Conservation (phyloP, 1,140 invertebrate genomes). For the Macrobrachium rosenbergii region DNA sequence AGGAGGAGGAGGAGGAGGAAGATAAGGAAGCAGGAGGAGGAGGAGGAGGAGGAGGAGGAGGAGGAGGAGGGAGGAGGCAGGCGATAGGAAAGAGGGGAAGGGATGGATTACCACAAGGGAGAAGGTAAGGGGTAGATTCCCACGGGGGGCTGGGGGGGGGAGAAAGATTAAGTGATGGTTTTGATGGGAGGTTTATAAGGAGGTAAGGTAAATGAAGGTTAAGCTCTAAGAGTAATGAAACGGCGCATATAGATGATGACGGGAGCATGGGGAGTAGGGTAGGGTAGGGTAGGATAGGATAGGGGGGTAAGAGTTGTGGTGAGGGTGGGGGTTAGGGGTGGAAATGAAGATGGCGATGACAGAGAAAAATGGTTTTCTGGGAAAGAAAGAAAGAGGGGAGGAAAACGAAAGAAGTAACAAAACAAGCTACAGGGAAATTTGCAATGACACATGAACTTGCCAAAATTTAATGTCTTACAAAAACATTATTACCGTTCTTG, state of each 20-base stretch:
- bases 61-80: background rate
- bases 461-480: too few species aligned
- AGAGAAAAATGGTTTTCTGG: background rate
- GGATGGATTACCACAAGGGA: background rate
- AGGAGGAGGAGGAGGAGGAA: background rate
- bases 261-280: too few species aligned
- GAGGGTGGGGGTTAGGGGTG: too few species aligned
- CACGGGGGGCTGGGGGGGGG: background rate
- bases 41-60: background rate
- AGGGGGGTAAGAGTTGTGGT: conserved; percentile 2
- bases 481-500: too few species aligned
- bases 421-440: background rate
- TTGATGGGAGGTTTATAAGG: background rate
- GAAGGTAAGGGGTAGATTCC: background rate
- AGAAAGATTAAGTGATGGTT: too few species aligned
- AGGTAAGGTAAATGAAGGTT: background rate
- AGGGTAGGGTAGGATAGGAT: too few species aligned
- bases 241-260: too few species aligned
- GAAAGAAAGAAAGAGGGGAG: background rate
- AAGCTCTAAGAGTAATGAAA: too few species aligned
- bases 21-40: background rate
- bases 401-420: background rate
- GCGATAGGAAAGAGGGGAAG: background rate
- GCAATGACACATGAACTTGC: too few species aligned
- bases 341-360: conserved; percentile 1